Evolutionary conservation across 2,113 vertebrate genomes (phyloP), one percentile per base, ranked within the genome.

Genomic region (Sinocyclocheilus rhinocerous): DNA sequence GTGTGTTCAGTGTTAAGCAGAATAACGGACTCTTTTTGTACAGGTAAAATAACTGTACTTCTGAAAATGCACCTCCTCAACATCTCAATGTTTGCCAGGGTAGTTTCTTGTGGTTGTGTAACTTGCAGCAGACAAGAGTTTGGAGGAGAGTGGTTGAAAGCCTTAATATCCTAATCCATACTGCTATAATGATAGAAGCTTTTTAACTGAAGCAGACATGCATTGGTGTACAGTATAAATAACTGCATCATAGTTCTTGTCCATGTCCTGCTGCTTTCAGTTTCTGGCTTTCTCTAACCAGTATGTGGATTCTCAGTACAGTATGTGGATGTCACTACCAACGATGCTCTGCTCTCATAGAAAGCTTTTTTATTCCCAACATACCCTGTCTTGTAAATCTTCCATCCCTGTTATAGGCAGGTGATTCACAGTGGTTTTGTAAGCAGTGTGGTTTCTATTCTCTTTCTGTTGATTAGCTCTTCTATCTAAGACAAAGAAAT

Each of bases 381-480:
- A 45, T n/a, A 24, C 20, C 22, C 22, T 13, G 22, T n/a, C 10
- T 75, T 18, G 11, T 75, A 75, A 48, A 11, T 75, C 72, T 10
- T 75, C 39, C 20, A 70, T 24, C 45, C 45, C 45, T 48, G 45
- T 12, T 48, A 48, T 48, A 2, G 6, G 45, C 45, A 26, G 73
- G 45, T 76, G 50, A 85, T 85, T 55, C 59, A 48, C 24, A 22
- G 2, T 79, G 29, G 15, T 72, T 85, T 76, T 85, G 13, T 12
- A 52, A 76, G 42, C 20, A 4, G 5, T n/a, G 39, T 50, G 57
- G 33, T 45, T 63, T 65, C 22, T 67, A 29, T 50, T 85, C 39
- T 33, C 22, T 80, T 33, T 22, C 48, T 65, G 48, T 10, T 85
- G 63, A 72, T 85, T 85, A 80, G 84, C 16, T 85, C n/a, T 70